These are phyloP conservation scores for Tetragonisca angustula DNA, from an alignment of 2,888 invertebrate species.

Conservation along the genomic window DNA sequence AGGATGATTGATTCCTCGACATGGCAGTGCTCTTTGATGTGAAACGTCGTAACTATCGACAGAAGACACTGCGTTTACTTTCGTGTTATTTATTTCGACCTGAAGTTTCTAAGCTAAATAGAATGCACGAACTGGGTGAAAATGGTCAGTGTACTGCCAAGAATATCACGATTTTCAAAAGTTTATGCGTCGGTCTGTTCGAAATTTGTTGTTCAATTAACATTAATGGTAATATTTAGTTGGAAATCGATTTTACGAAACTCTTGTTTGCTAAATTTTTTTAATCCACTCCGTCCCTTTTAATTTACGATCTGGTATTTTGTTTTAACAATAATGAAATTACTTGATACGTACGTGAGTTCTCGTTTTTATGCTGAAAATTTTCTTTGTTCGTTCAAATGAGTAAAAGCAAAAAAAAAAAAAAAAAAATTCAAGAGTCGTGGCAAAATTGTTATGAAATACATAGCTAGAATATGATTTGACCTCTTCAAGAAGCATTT, in stretches of 20 bases:
- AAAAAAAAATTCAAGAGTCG: too few species aligned
- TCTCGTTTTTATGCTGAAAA: too few species aligned
- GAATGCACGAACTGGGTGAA: neutral
- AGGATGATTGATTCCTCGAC: neutral
- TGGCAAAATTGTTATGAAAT: too few species aligned
- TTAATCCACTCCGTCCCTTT: too few species aligned
- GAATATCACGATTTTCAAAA: slow-evolving; percentile 1
- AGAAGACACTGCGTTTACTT: slow-evolving; percentile 16
- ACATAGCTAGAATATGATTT: neutral
- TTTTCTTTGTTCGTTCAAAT: too few species aligned
- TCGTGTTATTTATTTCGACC: slow-evolving; percentile 22
- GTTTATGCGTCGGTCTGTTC: neutral
- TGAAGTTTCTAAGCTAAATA: neutral
- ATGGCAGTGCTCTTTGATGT: neutral
- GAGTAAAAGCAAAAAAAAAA: too few species aligned
- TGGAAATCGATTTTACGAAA: too few species aligned
- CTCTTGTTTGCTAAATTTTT: too few species aligned
- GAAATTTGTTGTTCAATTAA: neutral
- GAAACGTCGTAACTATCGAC: slow-evolving; percentile 11
- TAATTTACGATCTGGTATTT: too few species aligned
- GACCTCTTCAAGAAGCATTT: neutral
- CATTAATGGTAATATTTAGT: too few species aligned
- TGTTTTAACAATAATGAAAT: too few species aligned
- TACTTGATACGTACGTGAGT: too few species aligned
- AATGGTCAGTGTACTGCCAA: neutral